A percentile compares a stretch with the other conserved stretches of the same genome.
Evolutionary conservation across 2,888 invertebrate genomes (phyloP).

Genomic region (Strigamia transsilvanica): DNA sequence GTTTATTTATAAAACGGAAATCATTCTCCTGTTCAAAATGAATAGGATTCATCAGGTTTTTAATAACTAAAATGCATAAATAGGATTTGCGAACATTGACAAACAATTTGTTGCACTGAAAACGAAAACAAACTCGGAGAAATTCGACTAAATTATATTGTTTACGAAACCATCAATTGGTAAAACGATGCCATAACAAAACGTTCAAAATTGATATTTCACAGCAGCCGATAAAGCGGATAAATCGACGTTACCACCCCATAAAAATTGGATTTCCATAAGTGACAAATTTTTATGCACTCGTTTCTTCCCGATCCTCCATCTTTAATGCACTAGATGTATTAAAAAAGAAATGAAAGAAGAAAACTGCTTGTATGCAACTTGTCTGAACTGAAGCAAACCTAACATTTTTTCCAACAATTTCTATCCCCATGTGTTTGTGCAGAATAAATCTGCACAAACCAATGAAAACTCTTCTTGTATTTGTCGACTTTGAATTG

Average conservation of each 20-base stretch:
- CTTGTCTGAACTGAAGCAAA: neutral
- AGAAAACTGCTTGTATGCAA: neutral
- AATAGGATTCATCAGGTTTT: no score
- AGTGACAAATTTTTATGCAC: neutral
- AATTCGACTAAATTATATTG: neutral
- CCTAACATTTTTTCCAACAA: neutral
- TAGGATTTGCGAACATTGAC: neutral
- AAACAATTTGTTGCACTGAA: neutral
- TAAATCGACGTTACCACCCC: neutral
- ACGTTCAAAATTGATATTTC: neutral
- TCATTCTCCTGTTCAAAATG: no score
- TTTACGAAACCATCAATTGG: neutral
- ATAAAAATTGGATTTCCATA: slow-evolving; percentile 3
- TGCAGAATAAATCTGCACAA: neutral
- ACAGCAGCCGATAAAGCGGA: neutral
- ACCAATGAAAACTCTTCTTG: neutral
- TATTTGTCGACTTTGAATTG: neutral
- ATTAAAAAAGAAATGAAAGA: neutral
- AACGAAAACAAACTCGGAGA: no score
- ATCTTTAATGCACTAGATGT: neutral
- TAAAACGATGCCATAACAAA: neutral
- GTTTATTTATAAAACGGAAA: no score
- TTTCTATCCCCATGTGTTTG: neutral
- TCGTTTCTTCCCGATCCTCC: neutral
- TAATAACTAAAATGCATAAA: no score